These are phyloP conservation scores for Tenebrio molitor DNA, from an alignment of 1,140 invertebrate species.

Conservation along the genomic window DNA sequence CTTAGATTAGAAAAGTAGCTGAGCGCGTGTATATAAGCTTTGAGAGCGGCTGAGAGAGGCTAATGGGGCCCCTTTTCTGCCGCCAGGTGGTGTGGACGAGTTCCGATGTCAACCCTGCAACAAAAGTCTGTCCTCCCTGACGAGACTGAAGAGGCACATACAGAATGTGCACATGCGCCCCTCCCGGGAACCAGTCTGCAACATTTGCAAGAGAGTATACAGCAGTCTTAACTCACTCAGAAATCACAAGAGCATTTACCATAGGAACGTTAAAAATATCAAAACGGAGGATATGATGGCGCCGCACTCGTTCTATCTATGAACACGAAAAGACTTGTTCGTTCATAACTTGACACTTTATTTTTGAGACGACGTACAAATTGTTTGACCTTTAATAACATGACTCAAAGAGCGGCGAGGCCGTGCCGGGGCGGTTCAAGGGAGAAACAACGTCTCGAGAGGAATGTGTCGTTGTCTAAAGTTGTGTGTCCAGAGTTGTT, in stretches of 20 bases:
- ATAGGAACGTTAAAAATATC: slow-evolving; percentile 75
- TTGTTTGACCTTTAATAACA: not conserved
- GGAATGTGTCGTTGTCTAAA: not conserved
- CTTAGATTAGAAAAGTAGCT: slow-evolving; percentile 10
- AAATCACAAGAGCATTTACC: slow-evolving; percentile 92
- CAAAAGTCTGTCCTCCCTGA: slow-evolving; percentile 87
- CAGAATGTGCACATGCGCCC: slow-evolving; percentile 90
- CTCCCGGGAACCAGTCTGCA: slow-evolving; percentile 87
- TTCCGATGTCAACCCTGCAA: slow-evolving; percentile 90
- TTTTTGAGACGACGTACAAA: slow-evolving; percentile 30
- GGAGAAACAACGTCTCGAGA: not conserved
- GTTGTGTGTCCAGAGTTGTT: not conserved
- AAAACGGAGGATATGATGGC: slow-evolving; percentile 63
- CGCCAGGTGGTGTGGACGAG: slow-evolving; percentile 75
- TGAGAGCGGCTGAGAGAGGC: slow-evolving; percentile 55
- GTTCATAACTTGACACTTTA: not conserved
- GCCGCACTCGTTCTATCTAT: slow-evolving; percentile 65
- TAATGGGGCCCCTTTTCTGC: slow-evolving; percentile 61
- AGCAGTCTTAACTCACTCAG: slow-evolving; percentile 88
- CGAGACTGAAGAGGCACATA: slow-evolving; percentile 87
- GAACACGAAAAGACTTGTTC: slow-evolving; percentile 40
- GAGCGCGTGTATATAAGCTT: slow-evolving; percentile 33
- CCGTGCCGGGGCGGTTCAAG: not conserved
- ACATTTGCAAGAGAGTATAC: slow-evolving; percentile 89
- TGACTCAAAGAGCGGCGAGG: not conserved